Evolutionary conservation across 2,113 vertebrate species (phyloP).

Genomic region (Prionailurus bengalensis): DNA sequence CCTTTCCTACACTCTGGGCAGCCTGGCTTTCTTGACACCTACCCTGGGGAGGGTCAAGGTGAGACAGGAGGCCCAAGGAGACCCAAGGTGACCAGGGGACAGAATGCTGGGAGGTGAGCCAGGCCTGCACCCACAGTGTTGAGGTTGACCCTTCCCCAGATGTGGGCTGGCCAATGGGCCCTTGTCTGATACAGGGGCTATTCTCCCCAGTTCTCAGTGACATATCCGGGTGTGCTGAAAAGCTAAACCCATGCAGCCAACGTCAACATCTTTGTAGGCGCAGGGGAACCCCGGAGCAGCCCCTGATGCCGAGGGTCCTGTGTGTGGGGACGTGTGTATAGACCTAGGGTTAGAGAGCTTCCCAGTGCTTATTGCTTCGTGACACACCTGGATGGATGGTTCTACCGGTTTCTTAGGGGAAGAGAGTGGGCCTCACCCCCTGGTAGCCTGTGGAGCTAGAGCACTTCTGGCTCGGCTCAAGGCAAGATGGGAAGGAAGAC

Average conservation of each 20-base stretch:
- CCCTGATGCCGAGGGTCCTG: not conserved
- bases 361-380: not conserved
- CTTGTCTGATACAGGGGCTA: not conserved
- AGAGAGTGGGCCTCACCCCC: not conserved
- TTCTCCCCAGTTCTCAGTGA: not conserved
- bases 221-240: not conserved
- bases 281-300: not conserved
- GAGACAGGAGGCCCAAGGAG: not conserved
- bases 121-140: not conserved
- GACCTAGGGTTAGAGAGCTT: not conserved
- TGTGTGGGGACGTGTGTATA: not conserved
- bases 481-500: not conserved
- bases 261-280: not conserved
- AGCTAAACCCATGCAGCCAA: not conserved
- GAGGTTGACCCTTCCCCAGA: not conserved
- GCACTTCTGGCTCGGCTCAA: not conserved
- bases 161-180: too few relatives aligned
- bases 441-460: not conserved
- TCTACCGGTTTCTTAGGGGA: not conserved
- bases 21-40: too few relatives aligned
- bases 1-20: not conserved
- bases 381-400: not conserved
- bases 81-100: not conserved
- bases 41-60: not conserved
- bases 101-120: not conserved